Base-by-base conservation (phyloP, 2,888 invertebrate genomes). In the Drosophila borealis region DNA sequence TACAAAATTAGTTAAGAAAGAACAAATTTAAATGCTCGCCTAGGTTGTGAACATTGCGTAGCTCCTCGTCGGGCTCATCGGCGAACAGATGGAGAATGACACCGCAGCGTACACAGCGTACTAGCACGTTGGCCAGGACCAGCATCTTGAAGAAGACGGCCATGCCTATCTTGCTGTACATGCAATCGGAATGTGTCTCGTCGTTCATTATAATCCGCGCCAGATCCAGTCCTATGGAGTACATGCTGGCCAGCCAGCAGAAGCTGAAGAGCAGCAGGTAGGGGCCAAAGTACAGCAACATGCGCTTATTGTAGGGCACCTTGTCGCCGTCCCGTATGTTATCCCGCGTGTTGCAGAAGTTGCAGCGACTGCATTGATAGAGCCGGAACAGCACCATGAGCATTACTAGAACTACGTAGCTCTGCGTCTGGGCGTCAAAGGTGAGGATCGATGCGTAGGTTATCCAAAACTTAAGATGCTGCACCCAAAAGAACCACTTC, bases 1-100 rank as follows among this genome's bases (percentile, higher is more conserved):
- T 11, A 14, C 8, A 8, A 14, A 19, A 14, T 55, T 59, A 74
- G 14, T 49, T 48, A 9, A 53, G 39, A 36, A 79, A 67, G 3
- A 79, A 45, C 5, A 60, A 6, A 44, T 33, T 49, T 0, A 69
- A 44, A 37, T 70, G 64, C 10, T 79, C 76, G n/a, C 66, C 79
- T 42, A 81, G 53, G n/a, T 59, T 61, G 9, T 55, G 21, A 4
- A 9, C 1, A 8, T 74, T 66, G 4, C 8, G 36, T 8, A 78
- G 2, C 10, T 34, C 8, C 0, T 11, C 13, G 0, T 19, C 41
- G 1, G 17, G 8, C 11, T 78, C 50, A 0, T 4, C 1, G 13
- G 37, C 10, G 1, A 78, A 57, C 0, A 51, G 2, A 2, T 36
- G 11, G 0, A 78, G 4, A 3, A 70, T 9, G 3, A 17, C 1